Base-by-base conservation (phyloP, 2,888 invertebrate genomes). In the Drosophila yooni region DNA sequence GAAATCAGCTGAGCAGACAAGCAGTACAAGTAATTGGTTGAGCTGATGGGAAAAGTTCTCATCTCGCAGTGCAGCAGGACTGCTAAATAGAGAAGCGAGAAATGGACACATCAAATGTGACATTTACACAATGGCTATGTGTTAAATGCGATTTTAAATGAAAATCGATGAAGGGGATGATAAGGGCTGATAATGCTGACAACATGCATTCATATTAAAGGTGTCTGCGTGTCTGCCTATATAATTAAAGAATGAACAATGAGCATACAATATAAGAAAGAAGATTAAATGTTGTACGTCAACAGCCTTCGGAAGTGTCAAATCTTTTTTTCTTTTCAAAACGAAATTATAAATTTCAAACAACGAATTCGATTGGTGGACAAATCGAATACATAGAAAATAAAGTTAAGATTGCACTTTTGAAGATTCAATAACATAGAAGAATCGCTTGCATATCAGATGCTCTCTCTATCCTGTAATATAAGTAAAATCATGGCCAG, bases 11-110 rank as follows among this genome's bases (percentile, higher is more conserved):
- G 74, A 75, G 64, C 56, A 40, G 56, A 31, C 56, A 57, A 57
- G 51, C 69, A 27, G 25, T 25, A 69, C n/a, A 51, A 51, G 60
- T 79, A 76, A 79, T 76, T 76, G 79, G 27, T 50, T 40, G 50
- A 58, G 51, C 54, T 59, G 76, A 79, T 79, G 76, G 72, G 78
- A 79, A 76, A 79, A 79, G 65, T 79, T 70, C 27, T 61, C 48
- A 38, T 34, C 60, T 18, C 25, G 56, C 25, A 52, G 40, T 52
- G 60, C 77, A 77, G 50, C 77, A 65, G 50, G 59, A 59, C 50
- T 61, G 59, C 51, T 36, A n/a, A 50, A 74, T 50, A 64, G 36
- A 54, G 61, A 50, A 61, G n/a, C 54, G 46, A 52, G 52, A 48
- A 52, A 15, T 59, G 54, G 40, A 51, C 10, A 40, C 27, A 53